Evolutionary conservation across 2,113 vertebrate species (phyloP).

Genomic region (Colaptes auratus): DNA sequence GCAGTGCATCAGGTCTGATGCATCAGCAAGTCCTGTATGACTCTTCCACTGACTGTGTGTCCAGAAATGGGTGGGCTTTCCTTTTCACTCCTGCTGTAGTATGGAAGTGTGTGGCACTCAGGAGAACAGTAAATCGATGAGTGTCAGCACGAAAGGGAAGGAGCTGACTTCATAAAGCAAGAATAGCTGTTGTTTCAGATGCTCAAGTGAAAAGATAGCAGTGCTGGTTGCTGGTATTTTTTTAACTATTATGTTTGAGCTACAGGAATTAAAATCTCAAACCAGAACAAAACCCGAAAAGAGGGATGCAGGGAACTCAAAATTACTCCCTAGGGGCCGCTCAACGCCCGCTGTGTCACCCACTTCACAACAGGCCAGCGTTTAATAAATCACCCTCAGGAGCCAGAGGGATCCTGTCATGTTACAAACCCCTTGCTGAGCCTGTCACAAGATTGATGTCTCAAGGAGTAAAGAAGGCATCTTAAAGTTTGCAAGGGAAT

Average conservation of each 20-base stretch:
- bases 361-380: not conserved
- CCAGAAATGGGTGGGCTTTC: not conserved
- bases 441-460: not conserved
- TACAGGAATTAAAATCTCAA: not conserved
- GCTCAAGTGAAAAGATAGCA: not conserved
- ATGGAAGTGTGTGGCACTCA: not conserved
- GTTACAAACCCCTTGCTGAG: not conserved
- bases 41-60: not conserved
- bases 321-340: not conserved
- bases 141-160: not conserved
- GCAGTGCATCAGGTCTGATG: not conserved
- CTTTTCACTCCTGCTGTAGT: not conserved
- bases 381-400: not conserved
- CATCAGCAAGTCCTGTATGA: not conserved
- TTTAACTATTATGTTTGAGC: not conserved
- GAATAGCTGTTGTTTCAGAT: not conserved
- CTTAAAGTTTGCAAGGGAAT: not conserved
- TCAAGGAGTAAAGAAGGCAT: not conserved
- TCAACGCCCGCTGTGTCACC: not conserved
- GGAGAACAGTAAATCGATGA: not conserved
- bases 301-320: not conserved
- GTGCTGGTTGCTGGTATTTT: not conserved
- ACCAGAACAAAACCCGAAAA: not conserved
- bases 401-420: not conserved
- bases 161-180: conserved; percentile 2